Evolutionary conservation across 2,888 invertebrate species (phyloP).

Genomic region (Nomada hirtipes): DNA sequence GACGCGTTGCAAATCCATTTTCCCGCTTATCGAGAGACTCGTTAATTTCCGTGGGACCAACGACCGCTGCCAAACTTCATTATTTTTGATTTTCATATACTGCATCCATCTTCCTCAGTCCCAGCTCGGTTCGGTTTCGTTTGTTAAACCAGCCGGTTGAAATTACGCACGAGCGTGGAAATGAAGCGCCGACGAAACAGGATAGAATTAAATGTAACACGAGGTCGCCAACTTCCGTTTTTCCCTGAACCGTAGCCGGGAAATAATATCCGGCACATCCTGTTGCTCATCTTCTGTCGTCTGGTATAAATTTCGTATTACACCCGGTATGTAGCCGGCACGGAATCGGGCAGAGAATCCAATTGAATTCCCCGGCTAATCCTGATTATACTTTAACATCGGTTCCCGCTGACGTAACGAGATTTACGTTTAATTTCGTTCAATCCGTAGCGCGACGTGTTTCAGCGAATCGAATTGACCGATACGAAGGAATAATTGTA

Average conservation of each 20-base stretch:
- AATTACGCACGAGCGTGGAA: constrained; percentile 13
- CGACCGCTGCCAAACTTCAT: constrained; percentile 38
- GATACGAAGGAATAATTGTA: constrained; percentile 24
- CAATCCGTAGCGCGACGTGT: constrained; percentile 1
- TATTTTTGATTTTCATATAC: constrained; percentile 39
- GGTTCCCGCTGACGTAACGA: constrained; percentile 16
- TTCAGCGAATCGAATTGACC: constrained; percentile 12
- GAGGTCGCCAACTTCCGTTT: constrained; percentile 22
- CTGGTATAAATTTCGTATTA: constrained; percentile 44
- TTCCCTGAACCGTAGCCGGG: constrained; percentile 10
- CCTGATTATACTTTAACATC: constrained; percentile 50
- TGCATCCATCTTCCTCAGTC: background rate
- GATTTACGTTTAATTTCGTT: constrained; percentile 38
- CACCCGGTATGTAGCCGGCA: background rate
- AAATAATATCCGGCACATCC: constrained; percentile 55
- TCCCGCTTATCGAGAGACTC: constrained; percentile 56
- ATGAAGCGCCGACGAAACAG: constrained; percentile 19
- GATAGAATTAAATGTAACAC: constrained; percentile 49
- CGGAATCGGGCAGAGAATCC: constrained; percentile 22
- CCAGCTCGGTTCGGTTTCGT: background rate
- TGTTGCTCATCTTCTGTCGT: constrained; percentile 45
- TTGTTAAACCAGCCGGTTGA: background rate
- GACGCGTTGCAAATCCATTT: constrained; percentile 54
- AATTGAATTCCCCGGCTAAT: constrained; percentile 49
- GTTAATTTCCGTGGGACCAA: constrained; percentile 49